phyloP scores from a whole-genome alignment of 1,140 invertebrate genomes.

The Trichogramma pretiosum region DNA sequence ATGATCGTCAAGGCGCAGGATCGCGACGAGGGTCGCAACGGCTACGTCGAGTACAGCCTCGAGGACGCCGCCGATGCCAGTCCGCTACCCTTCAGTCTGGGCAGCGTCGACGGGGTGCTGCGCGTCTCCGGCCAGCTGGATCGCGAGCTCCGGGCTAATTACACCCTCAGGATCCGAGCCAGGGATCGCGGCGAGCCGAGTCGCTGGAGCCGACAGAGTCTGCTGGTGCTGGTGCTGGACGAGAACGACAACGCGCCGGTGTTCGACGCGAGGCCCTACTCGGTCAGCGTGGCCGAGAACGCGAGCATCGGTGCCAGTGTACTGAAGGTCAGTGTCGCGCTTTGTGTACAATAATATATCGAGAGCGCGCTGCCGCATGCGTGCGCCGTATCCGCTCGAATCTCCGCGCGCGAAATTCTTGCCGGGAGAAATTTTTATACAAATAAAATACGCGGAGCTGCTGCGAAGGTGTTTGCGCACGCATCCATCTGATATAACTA shows the following conservation, averaged over 20 bases:
- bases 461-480: no score
- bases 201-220: constrained; percentile 57
- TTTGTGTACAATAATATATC: no score
- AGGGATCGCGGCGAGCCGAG: constrained; percentile 82
- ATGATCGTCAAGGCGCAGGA: constrained; percentile 86
- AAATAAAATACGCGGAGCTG: no score
- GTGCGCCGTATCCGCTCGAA: no score
- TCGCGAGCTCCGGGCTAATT: constrained; percentile 73
- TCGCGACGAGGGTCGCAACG: constrained; percentile 86
- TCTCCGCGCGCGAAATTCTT: no score
- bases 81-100: constrained; percentile 76
- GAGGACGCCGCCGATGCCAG: constrained; percentile 34
- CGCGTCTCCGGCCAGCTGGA: constrained; percentile 74
- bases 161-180: constrained; percentile 71
- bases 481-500: no score
- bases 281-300: constrained; percentile 81
- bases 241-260: constrained; percentile 91
- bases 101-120: constrained; percentile 77
- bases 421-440: no score
- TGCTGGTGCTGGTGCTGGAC: constrained; percentile 73
- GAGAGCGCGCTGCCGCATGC: no score
- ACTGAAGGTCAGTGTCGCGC: constrained; percentile 63
- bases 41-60: constrained; percentile 85
- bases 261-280: constrained; percentile 82
- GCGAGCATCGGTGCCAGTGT: constrained; percentile 86